Evolutionary conservation across 2,797 vertebrate species (phyloP).

Genomic region (Eidolon dupreanum): DNA sequence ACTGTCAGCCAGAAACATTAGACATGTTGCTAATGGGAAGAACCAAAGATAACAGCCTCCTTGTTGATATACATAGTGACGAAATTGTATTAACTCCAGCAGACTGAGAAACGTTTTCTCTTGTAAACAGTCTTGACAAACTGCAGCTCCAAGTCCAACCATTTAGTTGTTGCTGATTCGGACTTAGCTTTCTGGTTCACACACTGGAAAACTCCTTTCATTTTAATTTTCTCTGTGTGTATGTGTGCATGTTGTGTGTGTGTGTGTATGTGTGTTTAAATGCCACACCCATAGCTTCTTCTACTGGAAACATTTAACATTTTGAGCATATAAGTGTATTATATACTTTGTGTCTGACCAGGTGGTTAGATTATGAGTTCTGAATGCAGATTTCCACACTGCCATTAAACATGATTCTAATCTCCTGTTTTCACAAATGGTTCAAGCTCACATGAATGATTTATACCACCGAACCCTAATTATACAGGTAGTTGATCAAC

Average conservation of each 20-base stretch:
- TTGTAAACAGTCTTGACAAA: constrained; percentile 60
- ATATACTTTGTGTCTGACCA: background rate
- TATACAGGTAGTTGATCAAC: background rate
- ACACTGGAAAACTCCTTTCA: background rate
- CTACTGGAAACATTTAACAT: background rate
- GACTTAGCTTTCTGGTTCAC: constrained; percentile 33
- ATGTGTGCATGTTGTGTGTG: background rate
- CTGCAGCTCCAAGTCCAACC: background rate
- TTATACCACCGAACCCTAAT: background rate
- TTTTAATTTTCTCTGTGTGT: background rate
- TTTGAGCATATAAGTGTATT: background rate
- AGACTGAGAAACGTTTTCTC: constrained; percentile 38
- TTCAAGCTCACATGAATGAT: background rate
- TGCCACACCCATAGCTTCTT: background rate
- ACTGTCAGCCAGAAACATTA: constrained; percentile 76
- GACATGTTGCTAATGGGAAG: constrained; percentile 70
- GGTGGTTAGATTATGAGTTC: background rate
- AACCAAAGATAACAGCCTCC: constrained; percentile 69
- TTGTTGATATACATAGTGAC: constrained; percentile 23
- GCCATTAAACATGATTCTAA: background rate
- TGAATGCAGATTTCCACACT: background rate
- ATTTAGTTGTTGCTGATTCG: constrained; percentile 51
- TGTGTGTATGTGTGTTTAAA: background rate
- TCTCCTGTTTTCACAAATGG: background rate
- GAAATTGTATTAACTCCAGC: constrained; percentile 59